Evolutionary conservation across 1,140 invertebrate species (phyloP), one percentile per base, ranked within the genome.

Genomic region (Brachionus angularis): DNA sequence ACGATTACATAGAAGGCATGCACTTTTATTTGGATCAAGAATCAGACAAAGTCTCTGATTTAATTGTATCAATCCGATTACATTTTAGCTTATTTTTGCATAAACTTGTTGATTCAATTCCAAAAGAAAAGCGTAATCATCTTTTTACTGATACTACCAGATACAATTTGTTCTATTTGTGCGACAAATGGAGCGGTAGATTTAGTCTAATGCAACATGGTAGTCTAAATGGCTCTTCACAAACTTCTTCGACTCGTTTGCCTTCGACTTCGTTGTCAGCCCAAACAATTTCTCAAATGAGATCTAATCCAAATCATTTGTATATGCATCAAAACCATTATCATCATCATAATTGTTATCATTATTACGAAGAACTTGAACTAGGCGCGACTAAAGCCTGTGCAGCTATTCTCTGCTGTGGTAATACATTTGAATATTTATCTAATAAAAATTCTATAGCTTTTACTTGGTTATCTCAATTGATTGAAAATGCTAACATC

Each of bases 351-450:
- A 46, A 67, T 14, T 67, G 62, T 12, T 67, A 67, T 29, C 62
- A 67, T 69, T 75, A 77, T 1, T 82, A 83, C 70, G 79, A 82
- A 10, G 85, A 87, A 72, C 82, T 87, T 36, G 87, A 89, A 76
- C 81, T 87, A 74, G 83, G 85, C 8, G 85, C 88, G 21, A 80
- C 87, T 1, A 88, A 80, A 39, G 93, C 95, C 95, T 97, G 90
- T 92, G 67, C 91, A 72, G 89, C 91, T 29, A 83, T 98, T 1
- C 84, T 97, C 0, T 96, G 91, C 77, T 96, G 93, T 81, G 96
- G 96, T 0, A 88, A 92, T 1, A 90, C 91, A 75, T 97, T 97
- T 80, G 91, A 95, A 77, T 85, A 44, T 69, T 72, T 67, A 34
- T 86, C 91, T 0, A 89, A 91, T 75, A 95, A 98, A 78, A 93